Percentiles rank a stretch among this genome's conserved stretches.
These are phyloP conservation scores for Enteromius thamalakanensis DNA, from an alignment of 2,797 vertebrate genomes.

Conservation along the genomic window DNA sequence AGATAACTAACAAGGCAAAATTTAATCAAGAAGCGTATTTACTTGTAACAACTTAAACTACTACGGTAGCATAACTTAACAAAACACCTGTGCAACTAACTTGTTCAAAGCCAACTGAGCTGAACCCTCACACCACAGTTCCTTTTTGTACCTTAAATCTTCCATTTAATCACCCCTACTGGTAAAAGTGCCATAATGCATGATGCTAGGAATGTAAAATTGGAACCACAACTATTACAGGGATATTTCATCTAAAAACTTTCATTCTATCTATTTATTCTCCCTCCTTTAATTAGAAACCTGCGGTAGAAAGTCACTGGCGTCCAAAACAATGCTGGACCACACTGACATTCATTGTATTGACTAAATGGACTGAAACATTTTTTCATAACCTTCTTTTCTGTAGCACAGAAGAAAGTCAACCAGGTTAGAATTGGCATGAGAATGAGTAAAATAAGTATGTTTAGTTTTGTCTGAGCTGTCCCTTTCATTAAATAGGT, in stretches of 20 bases:
- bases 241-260: not conserved
- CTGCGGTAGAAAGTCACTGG: not conserved
- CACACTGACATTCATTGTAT: not conserved
- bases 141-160: not conserved
- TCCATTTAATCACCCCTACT: not conserved
- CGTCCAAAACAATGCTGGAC: not conserved
- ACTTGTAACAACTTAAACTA: conserved; percentile 17
- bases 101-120: not conserved
- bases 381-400: not conserved
- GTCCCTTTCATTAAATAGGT: not conserved
- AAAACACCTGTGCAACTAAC: conserved; percentile 3
- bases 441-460: not conserved
- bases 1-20: conserved; percentile 34
- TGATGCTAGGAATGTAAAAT: not conserved
- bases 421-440: not conserved
- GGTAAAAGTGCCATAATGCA: conserved; percentile 2
- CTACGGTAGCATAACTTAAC: conserved; percentile 14
- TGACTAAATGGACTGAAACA: not conserved
- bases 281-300: not conserved
- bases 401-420: not conserved
- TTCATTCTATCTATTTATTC: not conserved
- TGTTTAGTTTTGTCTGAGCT: not conserved
- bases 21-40: conserved; percentile 21
- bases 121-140: conserved; percentile 4
- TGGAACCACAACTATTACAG: not conserved